Evolutionary conservation across 1,140 invertebrate species (phyloP), one percentile per base, ranked within the genome.

Genomic region (Platyscapa corneri): DNA sequence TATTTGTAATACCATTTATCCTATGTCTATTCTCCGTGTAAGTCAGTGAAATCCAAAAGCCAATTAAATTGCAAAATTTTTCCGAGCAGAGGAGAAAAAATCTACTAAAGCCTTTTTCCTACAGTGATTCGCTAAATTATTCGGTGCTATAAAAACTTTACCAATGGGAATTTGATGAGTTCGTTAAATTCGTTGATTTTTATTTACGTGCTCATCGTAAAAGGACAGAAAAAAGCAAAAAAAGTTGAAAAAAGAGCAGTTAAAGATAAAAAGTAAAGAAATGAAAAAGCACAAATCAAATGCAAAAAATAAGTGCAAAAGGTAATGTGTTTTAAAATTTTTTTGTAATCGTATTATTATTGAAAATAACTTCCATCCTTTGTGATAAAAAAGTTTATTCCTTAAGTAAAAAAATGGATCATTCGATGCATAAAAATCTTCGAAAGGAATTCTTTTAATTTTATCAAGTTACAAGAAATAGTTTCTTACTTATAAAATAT

Each of bases 91-190:
- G n/a, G 30, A 78, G 30, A 60, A 78, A 78, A 78, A 78, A 78
- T 56, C 49, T 78, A 3, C 0, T 30, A 56, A 32, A 8, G 32
- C 46, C n/a, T 34, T 56, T 37, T 20, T 42, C 14, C 27, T 1
- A 30, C 30, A 7, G n/a, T 12, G 30, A 23, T 37, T 34, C 3
- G 46, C 20, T 37, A 34, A 53, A 56, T 23, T 78, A 78, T 42
- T 37, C 53, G 60, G 60, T 78, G 30, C 53, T 56, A 23, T 78
- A 60, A 78, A 78, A 78, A 78, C n/a, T 39, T 23, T 8, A 18
- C 30, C 49, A 60, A 78, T 78, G 30, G 20, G 76, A 78, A 78
- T 78, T 78, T 78, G 49, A 78, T 78, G 76, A 60, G 67, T 39
- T 72, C 34, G 67, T 72, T 39, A 72, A 72, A 60, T 78, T 78